Conservation (phyloP, 2,113 vertebrate genomes). For the Lasiurus borealis region DNA sequence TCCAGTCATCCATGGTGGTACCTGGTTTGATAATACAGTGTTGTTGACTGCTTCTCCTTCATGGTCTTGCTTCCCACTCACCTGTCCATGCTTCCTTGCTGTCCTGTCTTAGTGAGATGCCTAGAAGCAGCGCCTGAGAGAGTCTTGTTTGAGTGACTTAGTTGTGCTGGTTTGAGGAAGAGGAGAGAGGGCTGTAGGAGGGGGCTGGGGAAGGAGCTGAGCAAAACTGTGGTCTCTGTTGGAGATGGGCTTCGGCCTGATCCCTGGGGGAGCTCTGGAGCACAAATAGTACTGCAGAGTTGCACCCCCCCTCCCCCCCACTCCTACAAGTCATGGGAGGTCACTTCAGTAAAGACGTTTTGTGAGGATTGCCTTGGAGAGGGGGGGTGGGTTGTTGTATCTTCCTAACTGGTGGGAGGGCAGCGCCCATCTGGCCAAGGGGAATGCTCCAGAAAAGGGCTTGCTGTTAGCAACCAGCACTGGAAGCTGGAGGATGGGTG, state of each 20-base stretch:
- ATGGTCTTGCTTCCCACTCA: background rate
- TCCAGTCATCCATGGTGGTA: background rate
- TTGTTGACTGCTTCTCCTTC: background rate
- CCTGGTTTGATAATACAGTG: background rate
- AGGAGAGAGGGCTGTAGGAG: background rate
- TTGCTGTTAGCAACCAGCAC: background rate
- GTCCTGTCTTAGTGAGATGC: background rate
- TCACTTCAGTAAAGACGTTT: background rate
- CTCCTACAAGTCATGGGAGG: background rate
- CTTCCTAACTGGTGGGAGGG: background rate
- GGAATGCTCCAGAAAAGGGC: background rate
- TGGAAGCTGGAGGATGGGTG: background rate
- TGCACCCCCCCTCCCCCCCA: accelerated
- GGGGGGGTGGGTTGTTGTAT: background rate
- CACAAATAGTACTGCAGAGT: background rate
- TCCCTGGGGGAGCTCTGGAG: background rate
- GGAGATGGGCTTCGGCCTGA: background rate
- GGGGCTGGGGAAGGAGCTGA: background rate
- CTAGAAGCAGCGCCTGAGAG: background rate
- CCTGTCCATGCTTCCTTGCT: background rate
- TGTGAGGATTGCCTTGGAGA: background rate
- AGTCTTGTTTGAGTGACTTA: background rate
- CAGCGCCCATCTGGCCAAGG: background rate
- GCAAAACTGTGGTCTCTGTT: background rate
- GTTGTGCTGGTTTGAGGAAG: background rate